Percentiles rank a stretch among this genome's conserved stretches.
Conservation (phyloP, 2,797 vertebrate species). For the Pipistrellus pipistrellus region DNA sequence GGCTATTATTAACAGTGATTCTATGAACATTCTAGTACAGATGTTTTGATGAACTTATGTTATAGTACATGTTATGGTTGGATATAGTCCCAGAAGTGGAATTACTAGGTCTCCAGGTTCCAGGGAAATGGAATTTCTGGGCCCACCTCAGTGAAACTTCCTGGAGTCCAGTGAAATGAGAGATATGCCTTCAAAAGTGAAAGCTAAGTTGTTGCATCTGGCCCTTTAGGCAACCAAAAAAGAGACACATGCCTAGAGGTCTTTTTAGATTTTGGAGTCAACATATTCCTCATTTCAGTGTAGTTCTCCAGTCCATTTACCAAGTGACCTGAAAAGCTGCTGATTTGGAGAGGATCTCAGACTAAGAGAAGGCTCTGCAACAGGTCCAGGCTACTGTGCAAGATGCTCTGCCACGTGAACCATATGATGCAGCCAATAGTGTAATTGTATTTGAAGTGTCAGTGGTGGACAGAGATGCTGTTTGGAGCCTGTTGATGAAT, state of each 20-base stretch:
- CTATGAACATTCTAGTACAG: conserved; percentile 33
- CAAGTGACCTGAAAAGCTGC: conserved; percentile 11
- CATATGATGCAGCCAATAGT: neutral
- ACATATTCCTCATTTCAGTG: conserved; percentile 2
- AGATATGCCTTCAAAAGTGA: neutral
- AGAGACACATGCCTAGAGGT: neutral
- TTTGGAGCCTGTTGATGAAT: conserved; percentile 2
- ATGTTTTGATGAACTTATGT: conserved; percentile 45
- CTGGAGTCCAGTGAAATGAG: neutral
- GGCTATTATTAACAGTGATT: conserved; percentile 10
- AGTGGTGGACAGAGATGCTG: neutral
- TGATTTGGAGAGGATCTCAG: neutral
- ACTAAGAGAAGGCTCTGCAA: conserved; percentile 25
- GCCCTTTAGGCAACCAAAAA: conserved; percentile 1
- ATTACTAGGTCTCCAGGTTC: neutral
- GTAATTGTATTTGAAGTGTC: neutral
- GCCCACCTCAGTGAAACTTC: neutral
- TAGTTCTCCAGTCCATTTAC: neutral
- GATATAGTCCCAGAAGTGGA: conserved; percentile 29
- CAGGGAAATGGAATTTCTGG: neutral
- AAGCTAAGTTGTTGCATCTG: neutral
- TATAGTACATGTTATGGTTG: neutral
- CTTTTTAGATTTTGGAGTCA: conserved; percentile 56
- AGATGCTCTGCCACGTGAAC: neutral
- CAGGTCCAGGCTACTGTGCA: neutral